These are phyloP conservation scores for Dasysyrphus tricinctus DNA, from an alignment of 2,888 invertebrate genomes.

Conservation along the genomic window DNA sequence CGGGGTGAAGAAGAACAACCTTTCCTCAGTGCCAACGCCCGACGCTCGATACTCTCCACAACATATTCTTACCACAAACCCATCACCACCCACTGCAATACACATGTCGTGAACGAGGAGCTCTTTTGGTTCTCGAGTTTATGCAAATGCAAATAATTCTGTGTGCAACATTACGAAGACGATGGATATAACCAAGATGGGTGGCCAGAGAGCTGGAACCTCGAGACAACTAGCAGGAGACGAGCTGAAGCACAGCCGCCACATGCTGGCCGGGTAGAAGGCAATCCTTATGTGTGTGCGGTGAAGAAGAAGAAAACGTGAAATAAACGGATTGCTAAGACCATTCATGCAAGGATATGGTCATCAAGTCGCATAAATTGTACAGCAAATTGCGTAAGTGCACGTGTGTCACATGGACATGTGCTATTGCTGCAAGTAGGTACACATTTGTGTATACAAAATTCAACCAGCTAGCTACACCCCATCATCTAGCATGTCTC, in stretches of 20 bases:
- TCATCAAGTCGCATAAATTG: conserved; percentile 76
- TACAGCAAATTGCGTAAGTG: conserved; percentile 74
- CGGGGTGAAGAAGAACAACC: not conserved
- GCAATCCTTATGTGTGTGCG: conserved; percentile 53
- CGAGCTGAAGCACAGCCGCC: not conserved
- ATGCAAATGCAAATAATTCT: conserved; percentile 75
- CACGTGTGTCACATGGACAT: conserved; percentile 74
- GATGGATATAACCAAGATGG: conserved; percentile 65
- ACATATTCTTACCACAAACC: conserved; percentile 39
- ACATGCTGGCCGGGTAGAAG: conserved; percentile 33
- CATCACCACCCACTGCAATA: not conserved
- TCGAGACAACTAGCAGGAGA: conserved; percentile 22
- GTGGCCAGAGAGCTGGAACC: conserved; percentile 39
- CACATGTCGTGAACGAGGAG: conserved; percentile 50
- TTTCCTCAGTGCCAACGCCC: not conserved
- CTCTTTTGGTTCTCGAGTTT: conserved; percentile 50
- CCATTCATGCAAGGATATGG: conserved; percentile 74
- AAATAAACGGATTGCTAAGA: conserved; percentile 75
- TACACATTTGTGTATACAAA: conserved; percentile 18
- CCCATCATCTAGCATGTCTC: not conserved
- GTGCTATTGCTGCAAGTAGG: conserved; percentile 42
- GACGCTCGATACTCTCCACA: conserved; percentile 8
- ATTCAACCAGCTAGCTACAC: not conserved
- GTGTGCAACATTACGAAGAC: conserved; percentile 74
- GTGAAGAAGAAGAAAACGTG: conserved; percentile 74